Conservation (phyloP, 1,140 invertebrate genomes). For the Brachionus angularis region DNA sequence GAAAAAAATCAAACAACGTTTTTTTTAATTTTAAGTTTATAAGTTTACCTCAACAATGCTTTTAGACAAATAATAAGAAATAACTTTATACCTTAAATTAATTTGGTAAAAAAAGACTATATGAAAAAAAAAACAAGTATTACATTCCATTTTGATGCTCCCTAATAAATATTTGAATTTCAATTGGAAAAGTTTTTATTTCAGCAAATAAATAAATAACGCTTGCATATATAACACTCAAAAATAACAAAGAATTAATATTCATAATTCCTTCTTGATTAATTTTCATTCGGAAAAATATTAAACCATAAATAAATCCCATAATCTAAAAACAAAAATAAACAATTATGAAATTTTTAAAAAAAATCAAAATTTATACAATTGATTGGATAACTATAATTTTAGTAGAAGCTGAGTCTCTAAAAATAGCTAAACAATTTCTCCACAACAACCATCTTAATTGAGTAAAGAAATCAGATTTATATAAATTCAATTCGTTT, state of each 20-base stretch:
- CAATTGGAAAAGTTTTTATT: slow-evolving; percentile 49
- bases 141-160: slow-evolving; percentile 75
- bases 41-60: too few relatives aligned
- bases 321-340: too few relatives aligned
- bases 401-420: slow-evolving; percentile 65
- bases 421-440: background rate
- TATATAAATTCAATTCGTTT: background rate
- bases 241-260: slow-evolving; percentile 87
- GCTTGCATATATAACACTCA: slow-evolving; percentile 80
- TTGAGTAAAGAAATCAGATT: background rate
- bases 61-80: too few relatives aligned
- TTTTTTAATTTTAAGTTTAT: background rate
- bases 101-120: slow-evolving; percentile 66
- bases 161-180: slow-evolving; percentile 69
- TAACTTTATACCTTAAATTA: background rate
- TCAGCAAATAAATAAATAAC: slow-evolving; percentile 53
- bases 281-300: slow-evolving; percentile 78
- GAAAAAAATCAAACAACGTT: background rate
- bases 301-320: slow-evolving; percentile 74
- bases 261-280: slow-evolving; percentile 87
- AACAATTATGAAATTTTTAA: too few relatives aligned
- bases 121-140: too few relatives aligned
- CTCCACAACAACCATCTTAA: slow-evolving; percentile 41
- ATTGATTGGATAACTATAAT: slow-evolving; percentile 80
- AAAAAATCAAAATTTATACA: too few relatives aligned